Percentiles rank a stretch among this genome's conserved stretches.
phyloP scores from a whole-genome alignment of 1,140 invertebrate species.

The Drosophila mojavensis region DNA sequence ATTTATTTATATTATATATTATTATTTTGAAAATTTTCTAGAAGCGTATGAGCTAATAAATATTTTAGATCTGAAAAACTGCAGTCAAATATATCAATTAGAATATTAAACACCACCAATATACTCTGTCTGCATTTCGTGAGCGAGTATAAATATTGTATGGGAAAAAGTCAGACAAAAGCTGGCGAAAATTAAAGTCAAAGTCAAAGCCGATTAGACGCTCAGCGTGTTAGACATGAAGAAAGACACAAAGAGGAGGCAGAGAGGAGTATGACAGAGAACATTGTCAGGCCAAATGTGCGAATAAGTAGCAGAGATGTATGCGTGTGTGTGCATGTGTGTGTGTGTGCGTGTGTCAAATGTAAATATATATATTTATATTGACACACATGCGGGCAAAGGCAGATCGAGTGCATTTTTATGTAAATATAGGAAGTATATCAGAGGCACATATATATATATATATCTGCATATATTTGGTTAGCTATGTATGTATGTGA shows the following conservation, averaged over 20 bases:
- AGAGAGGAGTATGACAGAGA: neutral
- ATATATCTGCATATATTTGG: neutral
- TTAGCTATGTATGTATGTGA: neutral
- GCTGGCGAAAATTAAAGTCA: slow-evolving; percentile 20
- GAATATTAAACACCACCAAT: too few relatives aligned
- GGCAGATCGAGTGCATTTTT: slow-evolving; percentile 77
- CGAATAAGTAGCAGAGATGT: slow-evolving; percentile 58
- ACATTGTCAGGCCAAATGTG: slow-evolving; percentile 44
- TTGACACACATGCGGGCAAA: slow-evolving; percentile 43
- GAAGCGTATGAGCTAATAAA: too few relatives aligned
- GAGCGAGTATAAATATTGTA: slow-evolving; percentile 13
- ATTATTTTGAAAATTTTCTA: too few relatives aligned
- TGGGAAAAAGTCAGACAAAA: slow-evolving; percentile 23
- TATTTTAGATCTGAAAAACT: too few relatives aligned
- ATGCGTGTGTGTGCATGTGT: neutral
- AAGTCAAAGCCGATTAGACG: slow-evolving; percentile 67
- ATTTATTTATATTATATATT: too few relatives aligned
- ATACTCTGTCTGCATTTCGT: too few relatives aligned
- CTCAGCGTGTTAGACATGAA: slow-evolving; percentile 51
- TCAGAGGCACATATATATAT: neutral
- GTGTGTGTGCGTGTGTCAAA: slow-evolving; percentile 23
- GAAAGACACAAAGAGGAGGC: slow-evolving; percentile 22
- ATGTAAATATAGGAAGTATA: slow-evolving; percentile 61
- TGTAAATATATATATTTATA: slow-evolving; percentile 54
- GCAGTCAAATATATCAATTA: too few relatives aligned